Base-by-base conservation (phyloP, 2,888 invertebrate genomes). In the Parasteatoda lunata region DNA sequence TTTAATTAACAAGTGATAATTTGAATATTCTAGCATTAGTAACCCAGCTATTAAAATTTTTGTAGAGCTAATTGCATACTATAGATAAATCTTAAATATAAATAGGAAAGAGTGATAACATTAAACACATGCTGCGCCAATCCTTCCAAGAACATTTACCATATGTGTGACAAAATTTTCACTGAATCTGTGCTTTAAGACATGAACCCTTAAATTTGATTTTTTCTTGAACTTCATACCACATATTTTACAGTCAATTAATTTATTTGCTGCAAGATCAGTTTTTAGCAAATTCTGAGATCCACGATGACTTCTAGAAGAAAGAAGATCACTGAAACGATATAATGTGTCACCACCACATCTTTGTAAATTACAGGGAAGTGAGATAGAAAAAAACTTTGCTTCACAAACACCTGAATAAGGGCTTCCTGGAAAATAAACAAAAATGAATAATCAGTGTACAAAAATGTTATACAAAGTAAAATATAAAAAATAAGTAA, bases 121-220 rank as follows among this genome's bases (percentile, higher is more conserved):
- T 71, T 71, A 84, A 51, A 84, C 77, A 77, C 77, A 84, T 65
- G 73, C 71, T 15, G 83, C 72, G 9, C 83, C 83, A 9, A 84
- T 51, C 48, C 77, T 77, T 11, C 71, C 77, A 54, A 84, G 65
- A 72, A 84, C 77, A 65, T 65, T 65, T 11, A 76, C 15, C 5
- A 82, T 30, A 49, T 70, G 64, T 49, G 64, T 68, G 47, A 64
- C 47, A 77, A 75, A 84, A 49, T 66, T 77, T 49, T 81, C 69
- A 15, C 68, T 75, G 13, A 81, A 75, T 71, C 77, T 71, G 11
- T 84, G 83, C 51, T 71, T 84, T 11, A 77, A 15, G 7, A 45
- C 30, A 72, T 84, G 83, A 51, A 84, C 47, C 52, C 66, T 84
- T 47, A 77, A 54, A 8, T 54, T 64, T 9, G 83, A 84, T 66